Evolutionary conservation across 2,113 vertebrate species (phyloP).

Genomic region (Oreotrochilus melanogaster): DNA sequence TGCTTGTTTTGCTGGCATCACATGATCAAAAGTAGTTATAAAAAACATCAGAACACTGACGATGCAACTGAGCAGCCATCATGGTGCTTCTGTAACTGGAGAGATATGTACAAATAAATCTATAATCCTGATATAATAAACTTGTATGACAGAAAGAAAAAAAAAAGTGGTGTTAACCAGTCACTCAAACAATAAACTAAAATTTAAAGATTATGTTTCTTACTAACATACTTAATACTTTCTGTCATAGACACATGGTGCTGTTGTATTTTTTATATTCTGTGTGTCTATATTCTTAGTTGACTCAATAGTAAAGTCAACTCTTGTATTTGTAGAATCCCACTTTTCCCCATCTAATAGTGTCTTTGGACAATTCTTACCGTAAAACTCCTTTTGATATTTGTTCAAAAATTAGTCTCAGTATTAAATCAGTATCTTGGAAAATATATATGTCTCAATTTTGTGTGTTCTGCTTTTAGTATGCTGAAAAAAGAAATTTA

Average conservation of each 20-base stretch:
- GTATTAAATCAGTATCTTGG: not conserved
- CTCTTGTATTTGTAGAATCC: not conserved
- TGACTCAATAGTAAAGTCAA: not conserved
- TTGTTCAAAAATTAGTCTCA: not conserved
- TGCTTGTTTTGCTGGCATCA: not conserved
- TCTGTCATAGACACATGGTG: not conserved
- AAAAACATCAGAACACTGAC: not conserved
- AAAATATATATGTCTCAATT: not conserved
- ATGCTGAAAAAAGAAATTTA: not conserved
- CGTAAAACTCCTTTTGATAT: not conserved
- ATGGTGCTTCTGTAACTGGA: not conserved
- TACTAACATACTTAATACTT: not conserved
- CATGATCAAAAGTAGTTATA: not conserved
- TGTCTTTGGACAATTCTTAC: not conserved
- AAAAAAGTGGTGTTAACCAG: not conserved
- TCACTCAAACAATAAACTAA: not conserved
- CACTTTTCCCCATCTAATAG: not conserved
- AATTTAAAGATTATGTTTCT: not conserved
- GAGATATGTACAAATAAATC: not conserved
- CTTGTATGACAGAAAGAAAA: not conserved
- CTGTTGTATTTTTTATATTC: not conserved
- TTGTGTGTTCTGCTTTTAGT: not conserved
- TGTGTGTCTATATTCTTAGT: not conserved
- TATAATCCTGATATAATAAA: conserved; percentile 25
- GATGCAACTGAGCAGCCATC: not conserved